These are phyloP conservation scores for Garra rufa DNA, from an alignment of 2,113 vertebrate species.

Conservation along the genomic window DNA sequence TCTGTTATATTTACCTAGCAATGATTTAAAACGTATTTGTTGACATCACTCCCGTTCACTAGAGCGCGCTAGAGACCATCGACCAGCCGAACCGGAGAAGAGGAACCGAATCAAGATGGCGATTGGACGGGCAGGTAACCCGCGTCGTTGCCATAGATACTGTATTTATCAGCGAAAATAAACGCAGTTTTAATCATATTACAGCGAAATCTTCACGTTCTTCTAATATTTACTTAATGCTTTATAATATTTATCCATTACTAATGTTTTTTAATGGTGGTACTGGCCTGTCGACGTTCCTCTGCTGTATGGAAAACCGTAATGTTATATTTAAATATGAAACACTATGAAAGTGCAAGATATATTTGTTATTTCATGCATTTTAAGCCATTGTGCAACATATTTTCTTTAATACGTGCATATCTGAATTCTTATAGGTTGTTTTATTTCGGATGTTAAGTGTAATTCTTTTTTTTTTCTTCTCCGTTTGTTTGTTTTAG, in stretches of 20 bases:
- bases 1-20: neutral
- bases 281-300: neutral
- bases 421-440: neutral
- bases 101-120: conserved; percentile 65
- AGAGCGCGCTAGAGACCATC: conserved; percentile 44
- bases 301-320: neutral
- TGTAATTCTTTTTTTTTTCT: neutral
- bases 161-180: neutral
- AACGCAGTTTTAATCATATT: neutral
- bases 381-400: neutral
- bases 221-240: neutral
- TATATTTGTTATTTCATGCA: neutral
- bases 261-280: neutral
- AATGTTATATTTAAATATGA: neutral
- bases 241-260: no score
- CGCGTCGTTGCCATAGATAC: conserved; percentile 68
- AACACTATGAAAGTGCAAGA: neutral
- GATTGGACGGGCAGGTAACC: conserved; percentile 59
- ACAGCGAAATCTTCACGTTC: neutral
- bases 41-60: conserved; percentile 48
- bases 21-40: neutral
- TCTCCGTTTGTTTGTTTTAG: no score
- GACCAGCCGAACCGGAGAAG: neutral
- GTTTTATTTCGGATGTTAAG: neutral
- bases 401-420: neutral